Evolutionary conservation across 2,797 vertebrate species (phyloP).

Genomic region (Rhinella marina): DNA sequence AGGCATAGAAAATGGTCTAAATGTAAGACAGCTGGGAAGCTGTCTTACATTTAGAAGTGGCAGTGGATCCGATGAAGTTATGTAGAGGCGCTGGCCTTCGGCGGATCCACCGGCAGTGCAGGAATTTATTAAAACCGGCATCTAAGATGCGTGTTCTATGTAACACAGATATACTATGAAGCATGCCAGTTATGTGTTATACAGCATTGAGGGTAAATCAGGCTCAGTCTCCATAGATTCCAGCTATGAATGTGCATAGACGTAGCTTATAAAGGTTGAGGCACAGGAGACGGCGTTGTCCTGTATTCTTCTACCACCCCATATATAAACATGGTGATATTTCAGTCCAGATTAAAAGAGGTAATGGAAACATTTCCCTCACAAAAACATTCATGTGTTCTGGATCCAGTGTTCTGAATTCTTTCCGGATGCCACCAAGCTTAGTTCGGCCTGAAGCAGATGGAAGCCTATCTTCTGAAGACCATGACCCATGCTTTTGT

Average conservation of each 20-base stretch:
- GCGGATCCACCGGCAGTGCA: too few species aligned
- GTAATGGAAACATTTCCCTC: conserved; percentile 34
- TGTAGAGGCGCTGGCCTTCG: too few species aligned
- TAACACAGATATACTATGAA: not conserved
- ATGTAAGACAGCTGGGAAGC: too few species aligned
- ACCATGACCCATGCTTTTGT: conserved; percentile 1
- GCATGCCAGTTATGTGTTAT: not conserved
- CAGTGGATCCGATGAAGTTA: too few species aligned
- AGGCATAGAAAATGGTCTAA: too few species aligned
- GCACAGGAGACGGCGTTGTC: not conserved
- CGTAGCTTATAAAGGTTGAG: not conserved
- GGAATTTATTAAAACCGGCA: too few species aligned
- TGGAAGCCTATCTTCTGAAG: conserved; percentile 53
- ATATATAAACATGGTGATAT: not conserved
- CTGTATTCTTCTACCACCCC: not conserved
- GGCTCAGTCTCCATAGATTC: not conserved
- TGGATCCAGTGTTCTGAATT: not conserved
- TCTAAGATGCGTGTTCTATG: not conserved
- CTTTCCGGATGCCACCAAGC: conserved; percentile 3
- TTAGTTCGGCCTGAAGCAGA: conserved; percentile 11
- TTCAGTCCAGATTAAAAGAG: not conserved
- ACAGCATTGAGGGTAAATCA: not conserved
- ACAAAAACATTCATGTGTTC: not conserved
- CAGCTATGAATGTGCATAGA: conserved; percentile 5
- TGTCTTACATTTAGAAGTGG: too few species aligned